These are phyloP conservation scores for Epicampocera succincta DNA, from an alignment of 2,888 invertebrate genomes.

Conservation along the genomic window DNA sequence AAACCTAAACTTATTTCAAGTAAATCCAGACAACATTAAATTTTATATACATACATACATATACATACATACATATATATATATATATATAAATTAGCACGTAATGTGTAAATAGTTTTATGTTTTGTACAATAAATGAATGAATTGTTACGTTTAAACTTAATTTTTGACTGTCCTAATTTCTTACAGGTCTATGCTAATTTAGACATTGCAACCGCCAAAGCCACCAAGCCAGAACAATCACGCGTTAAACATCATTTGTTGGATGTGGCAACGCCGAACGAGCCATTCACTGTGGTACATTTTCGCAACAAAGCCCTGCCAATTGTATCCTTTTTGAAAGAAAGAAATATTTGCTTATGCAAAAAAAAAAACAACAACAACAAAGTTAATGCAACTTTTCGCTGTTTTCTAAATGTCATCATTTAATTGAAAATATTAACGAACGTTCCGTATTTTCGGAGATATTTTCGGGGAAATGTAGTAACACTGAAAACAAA, in stretches of 20 bases:
- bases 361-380: no score
- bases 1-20: no score
- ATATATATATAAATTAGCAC: conserved; percentile 49
- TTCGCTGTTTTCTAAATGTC: no score
- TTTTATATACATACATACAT: no score
- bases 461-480: no score
- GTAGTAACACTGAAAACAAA: no score
- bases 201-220: conserved; percentile 95
- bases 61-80: no score
- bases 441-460: no score
- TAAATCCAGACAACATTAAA: no score
- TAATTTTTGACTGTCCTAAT: conserved; percentile 22
- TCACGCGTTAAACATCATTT: conserved; percentile 91
- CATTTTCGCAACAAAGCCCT: conserved; percentile 92
- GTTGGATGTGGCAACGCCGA: conserved; percentile 92
- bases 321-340: conserved; percentile 85
- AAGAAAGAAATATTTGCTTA: no score
- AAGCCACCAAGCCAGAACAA: conserved; percentile 92
- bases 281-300: conserved; percentile 89
- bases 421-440: no score
- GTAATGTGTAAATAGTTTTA: conserved; percentile 26
- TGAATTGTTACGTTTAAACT: background rate
- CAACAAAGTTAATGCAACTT: no score
- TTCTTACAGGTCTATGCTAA: conserved; percentile 93
- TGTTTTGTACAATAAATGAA: background rate